Base-by-base conservation (phyloP, 1,140 invertebrate genomes). In the Pogonus chalceus region DNA sequence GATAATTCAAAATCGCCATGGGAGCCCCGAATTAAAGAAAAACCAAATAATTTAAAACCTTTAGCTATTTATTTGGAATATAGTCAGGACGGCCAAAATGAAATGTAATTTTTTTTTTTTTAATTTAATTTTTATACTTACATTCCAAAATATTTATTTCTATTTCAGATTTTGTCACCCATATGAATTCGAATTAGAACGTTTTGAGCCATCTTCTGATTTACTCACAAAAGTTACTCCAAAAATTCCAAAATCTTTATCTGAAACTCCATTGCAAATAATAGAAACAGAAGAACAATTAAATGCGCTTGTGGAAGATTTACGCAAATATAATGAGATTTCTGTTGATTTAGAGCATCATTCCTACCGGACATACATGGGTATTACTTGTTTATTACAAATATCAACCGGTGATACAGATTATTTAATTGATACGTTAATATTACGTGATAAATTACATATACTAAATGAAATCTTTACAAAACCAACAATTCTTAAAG, bases 371-470 rank as follows among this genome's bases (percentile, higher is more conserved):
- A 80, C 81, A 2, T 93, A 85, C 64, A 83, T 69, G 76, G 96
- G 84, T 10, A 88, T 88, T 35, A 95, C 92, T 0, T 98, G 95
- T 69, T 72, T 98, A 0, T 85, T 98, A 70, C 96, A 99, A 74
- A 92, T 99, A 61, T 95, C 93, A 0, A 96, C 93, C 0, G 62
- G 76, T 26, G 73, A 80, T 20, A 82, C 81, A 16, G 96, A 99
- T 73, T 99, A 90, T 67, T 76, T 99, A 7, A 78, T 99, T 22
- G 96, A 99, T 69, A 84, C 92, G 0, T 69, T 99, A 2, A 70
- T 75, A 1, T 70, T 98, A 7, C 75, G 96, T 47, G 82, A 86
- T 35, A 83, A 96, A 35, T 73, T 99, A 39, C 79, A 88, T 55
- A 63, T 83, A 26, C 71, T 99, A 0, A 99, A 99, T 72, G 82